Evolutionary conservation across 2,113 vertebrate species (phyloP).

Genomic region (Campylorhamphus procurvoides): DNA sequence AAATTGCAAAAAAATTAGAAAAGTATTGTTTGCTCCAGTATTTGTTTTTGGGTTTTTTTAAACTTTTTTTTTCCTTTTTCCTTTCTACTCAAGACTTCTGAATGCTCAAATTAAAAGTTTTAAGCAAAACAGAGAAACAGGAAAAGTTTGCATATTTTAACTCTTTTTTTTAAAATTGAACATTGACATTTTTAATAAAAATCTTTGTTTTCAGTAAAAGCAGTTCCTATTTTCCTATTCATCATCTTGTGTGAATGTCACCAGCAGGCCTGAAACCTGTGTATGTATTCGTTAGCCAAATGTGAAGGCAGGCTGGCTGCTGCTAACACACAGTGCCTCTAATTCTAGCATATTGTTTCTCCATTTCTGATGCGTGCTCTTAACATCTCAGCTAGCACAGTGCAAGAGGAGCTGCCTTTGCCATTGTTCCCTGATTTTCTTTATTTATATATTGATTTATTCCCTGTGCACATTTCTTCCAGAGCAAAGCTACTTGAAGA

Average conservation of each 20-base stretch:
- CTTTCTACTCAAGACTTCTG: neutral
- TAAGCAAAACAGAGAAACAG: neutral
- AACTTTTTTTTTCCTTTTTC: neutral
- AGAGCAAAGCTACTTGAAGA: neutral
- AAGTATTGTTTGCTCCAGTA: neutral
- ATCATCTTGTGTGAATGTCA: conserved; percentile 8
- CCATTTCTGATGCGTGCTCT: neutral
- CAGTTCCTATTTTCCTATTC: neutral
- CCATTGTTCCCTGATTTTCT: neutral
- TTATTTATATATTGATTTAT: neutral
- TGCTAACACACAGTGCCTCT: neutral
- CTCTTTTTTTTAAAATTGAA: neutral
- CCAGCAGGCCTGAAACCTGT: conserved; percentile 24
- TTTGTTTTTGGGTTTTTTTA: neutral
- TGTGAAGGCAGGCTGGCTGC: neutral
- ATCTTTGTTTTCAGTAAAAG: conserved; percentile 19
- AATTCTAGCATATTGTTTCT: neutral
- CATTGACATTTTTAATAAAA: neutral
- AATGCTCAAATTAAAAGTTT: neutral
- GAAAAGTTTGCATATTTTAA: neutral
- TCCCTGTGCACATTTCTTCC: neutral
- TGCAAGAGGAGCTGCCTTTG: neutral
- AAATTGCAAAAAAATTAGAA: neutral
- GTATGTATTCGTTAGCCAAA: conserved; percentile 4
- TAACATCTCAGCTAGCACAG: neutral